Base-by-base conservation (phyloP, 53 echinoderm and acorn worm species). In the Echinarachnius parma region DNA sequence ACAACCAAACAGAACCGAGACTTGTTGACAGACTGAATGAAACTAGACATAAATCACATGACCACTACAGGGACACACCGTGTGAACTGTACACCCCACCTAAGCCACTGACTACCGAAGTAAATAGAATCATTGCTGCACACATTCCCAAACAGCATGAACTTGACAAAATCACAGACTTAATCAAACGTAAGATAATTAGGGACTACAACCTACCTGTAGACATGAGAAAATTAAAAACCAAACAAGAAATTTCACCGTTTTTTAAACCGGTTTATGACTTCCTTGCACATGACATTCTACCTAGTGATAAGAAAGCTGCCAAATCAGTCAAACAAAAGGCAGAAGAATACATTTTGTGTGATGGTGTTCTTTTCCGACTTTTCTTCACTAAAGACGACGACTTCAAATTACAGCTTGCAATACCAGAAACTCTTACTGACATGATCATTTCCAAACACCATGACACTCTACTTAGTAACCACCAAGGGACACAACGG, bases 401-500 rank as follows among this genome's bases (percentile, higher is more conserved):
- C 33, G 75, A 76, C 31, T 61, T 82, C 25, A 82, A 18, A 28
- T 27, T 82, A 42, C 76, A 82, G 48, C 48, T 82, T 21, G 76
- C 61, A 5, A 77, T 77, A 3, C 83, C 83, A 14, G 83, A 82
- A 26, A 64, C 52, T 23, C 18, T 77, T 36, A 66, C 75, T 32
- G 83, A 83, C 26, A 56, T 48, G n/a, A 62, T 83, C 21, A 83
- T 83, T 3, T 65, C 77, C n/a, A 64, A 67, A 57, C 57, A 59
- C 46, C 83, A 83, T 59, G 83, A 83, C 42, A 70, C 39, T n/a
- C 13, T 77, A 21, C 64, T 83, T 31, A 83, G 83, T 55, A 66
- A 59, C 16, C 83, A 83, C 42, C 77, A 83, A 64, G 60, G 83
- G 21, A 76, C 76, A 3, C 53, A 44, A 33, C 66, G 77, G 25